phyloP scores from a whole-genome alignment of 2,797 vertebrate genomes.

The Denticeps clupeoides region DNA sequence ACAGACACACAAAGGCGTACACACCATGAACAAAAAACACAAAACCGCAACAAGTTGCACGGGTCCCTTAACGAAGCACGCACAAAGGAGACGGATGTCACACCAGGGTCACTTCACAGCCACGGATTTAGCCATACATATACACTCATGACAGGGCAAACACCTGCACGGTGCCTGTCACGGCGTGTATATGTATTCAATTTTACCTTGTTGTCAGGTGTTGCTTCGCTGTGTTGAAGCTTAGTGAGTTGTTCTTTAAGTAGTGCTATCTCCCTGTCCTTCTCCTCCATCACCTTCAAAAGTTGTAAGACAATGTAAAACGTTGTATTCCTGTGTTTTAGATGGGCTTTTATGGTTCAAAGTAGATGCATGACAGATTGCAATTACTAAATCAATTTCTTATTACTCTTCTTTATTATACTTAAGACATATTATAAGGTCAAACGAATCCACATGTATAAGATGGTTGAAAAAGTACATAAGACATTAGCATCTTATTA shows the following conservation, averaged over 20 bases:
- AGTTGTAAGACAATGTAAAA: conserved; percentile 60
- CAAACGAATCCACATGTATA: too few relatives aligned
- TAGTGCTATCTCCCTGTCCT: conserved; percentile 74
- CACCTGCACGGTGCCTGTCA: conserved; percentile 14
- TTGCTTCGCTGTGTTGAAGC: conserved; percentile 67
- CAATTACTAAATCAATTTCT: too few relatives aligned
- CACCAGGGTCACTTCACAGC: conserved; percentile 1
- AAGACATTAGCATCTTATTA: too few relatives aligned
- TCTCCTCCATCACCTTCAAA: conserved; percentile 77
- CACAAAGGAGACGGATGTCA: too few relatives aligned
- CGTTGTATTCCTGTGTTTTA: neutral
- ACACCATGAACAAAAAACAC: too few relatives aligned
- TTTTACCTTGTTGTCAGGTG: conserved; percentile 79
- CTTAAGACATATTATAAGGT: too few relatives aligned
- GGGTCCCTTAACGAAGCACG: too few relatives aligned
- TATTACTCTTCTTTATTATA: too few relatives aligned
- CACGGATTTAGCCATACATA: conserved; percentile 9
- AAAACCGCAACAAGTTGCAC: too few relatives aligned
- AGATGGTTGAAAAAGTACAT: too few relatives aligned
- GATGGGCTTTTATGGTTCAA: neutral
- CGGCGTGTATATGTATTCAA: conserved; percentile 36
- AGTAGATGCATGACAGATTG: too few relatives aligned
- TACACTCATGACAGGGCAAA: conserved; percentile 29
- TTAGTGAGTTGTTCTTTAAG: conserved; percentile 81
- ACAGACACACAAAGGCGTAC: too few relatives aligned